These are phyloP conservation scores for Ips typographus DNA, from an alignment of 1,140 invertebrate species.

Conservation along the genomic window DNA sequence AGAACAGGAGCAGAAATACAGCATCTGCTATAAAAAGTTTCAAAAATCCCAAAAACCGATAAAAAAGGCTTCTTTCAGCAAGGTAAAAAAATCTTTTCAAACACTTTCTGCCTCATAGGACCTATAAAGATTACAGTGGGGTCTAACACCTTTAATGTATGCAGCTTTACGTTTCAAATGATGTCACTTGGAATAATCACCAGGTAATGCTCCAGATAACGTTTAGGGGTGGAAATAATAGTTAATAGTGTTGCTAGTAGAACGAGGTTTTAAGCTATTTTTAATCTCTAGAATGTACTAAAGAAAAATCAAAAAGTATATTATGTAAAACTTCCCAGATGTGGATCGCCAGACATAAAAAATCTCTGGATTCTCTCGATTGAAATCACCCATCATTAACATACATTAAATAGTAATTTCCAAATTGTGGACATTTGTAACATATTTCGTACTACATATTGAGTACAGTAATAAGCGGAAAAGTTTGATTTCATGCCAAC, in stretches of 20 bases:
- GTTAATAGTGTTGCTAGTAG: not conserved
- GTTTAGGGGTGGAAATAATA: slow-evolving; percentile 4
- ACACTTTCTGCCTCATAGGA: not conserved
- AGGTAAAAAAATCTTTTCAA: too few relatives aligned
- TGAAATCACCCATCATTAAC: not conserved
- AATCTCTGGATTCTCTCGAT: not conserved
- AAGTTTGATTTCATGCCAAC: slow-evolving; percentile 43
- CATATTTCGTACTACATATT: not conserved
- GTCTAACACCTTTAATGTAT: slow-evolving; percentile 25
- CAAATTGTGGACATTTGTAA: not conserved
- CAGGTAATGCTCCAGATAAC: slow-evolving; percentile 17
- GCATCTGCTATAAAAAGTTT: too few relatives aligned
- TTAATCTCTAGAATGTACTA: not conserved
- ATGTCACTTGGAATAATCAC: slow-evolving; percentile 31
- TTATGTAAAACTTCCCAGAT: not conserved
- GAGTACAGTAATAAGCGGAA: slow-evolving; percentile 35
- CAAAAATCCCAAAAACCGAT: too few relatives aligned
- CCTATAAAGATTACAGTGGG: slow-evolving; percentile 12
- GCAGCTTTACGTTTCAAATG: slow-evolving; percentile 23
- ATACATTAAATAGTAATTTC: not conserved
- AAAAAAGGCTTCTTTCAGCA: too few relatives aligned
- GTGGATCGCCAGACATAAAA: not conserved
- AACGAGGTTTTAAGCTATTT: not conserved
- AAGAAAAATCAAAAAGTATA: too few relatives aligned
- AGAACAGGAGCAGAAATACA: too few relatives aligned